Evolutionary conservation across 2,888 invertebrate genomes (phyloP), one percentile per base, ranked within the genome.

Genomic region (Branchellion lobata): DNA sequence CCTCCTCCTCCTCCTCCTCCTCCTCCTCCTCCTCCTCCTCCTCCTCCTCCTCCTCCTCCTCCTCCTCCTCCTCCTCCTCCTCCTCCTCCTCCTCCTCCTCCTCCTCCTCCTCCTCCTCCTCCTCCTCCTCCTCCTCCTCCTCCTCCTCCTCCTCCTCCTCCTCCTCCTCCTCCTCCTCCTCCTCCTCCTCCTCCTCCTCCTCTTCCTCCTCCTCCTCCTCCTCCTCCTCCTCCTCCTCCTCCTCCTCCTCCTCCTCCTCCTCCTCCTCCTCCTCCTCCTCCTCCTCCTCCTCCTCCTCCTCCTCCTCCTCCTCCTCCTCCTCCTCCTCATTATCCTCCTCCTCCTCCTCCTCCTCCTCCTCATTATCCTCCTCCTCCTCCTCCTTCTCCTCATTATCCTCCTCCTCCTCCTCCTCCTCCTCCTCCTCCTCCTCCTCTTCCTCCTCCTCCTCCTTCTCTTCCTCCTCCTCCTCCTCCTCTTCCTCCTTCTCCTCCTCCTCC

Each of bases 361-460:
- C n/a, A n/a, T n/a, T n/a, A n/a, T n/a, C n/a, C n/a, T n/a, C n/a
- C n/a, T n/a, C n/a, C n/a, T n/a, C n/a, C n/a, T n/a, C n/a, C n/a
- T n/a, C n/a, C n/a, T n/a, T n/a, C n/a, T n/a, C n/a, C n/a, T n/a
- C n/a, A n/a, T n/a, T n/a, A n/a, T n/a, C n/a, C n/a, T 74, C 74
- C 74, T 74, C 74, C 74, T 74, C 74, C 53, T 74, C 74, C 53
- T 74, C 74, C 40, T 74, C 36, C 74, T 74, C 31, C 53, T 74
- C 40, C 1, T 74, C 74, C 53, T 74, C 36, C 74, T 74, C 74
- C 53, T 74, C 2, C 74, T 74, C 53, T 14, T 47, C 74, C 53
- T 74, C 74, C 33, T 65, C 53, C 74, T 73, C 73, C 73, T 73
- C 73, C 73, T 73, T 34, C 53, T 74, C 74, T 14, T 74, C 74